phyloP scores from a whole-genome alignment of 2,888 invertebrate species.

The Acanthoscelides obtectus region DNA sequence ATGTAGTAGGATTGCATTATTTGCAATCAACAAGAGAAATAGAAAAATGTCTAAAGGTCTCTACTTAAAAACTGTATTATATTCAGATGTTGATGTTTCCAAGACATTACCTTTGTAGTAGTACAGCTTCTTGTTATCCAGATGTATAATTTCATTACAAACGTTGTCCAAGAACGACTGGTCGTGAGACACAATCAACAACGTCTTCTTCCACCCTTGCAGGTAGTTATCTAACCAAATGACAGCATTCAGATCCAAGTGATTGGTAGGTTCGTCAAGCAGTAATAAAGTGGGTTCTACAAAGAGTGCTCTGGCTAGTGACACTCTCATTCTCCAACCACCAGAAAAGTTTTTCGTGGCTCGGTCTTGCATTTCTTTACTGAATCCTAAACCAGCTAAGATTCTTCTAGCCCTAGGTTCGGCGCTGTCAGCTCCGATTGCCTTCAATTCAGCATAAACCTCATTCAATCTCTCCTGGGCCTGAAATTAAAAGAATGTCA shows the following conservation, averaged over 20 bases:
- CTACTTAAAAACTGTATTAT: no score
- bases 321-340: constrained; percentile 99
- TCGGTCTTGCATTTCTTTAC: constrained; percentile 81
- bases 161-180: constrained; percentile 99
- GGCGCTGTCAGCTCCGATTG: constrained; percentile 96
- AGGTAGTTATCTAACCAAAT: constrained; percentile 99
- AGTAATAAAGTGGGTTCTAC: constrained; percentile 95
- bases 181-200: constrained; percentile 98
- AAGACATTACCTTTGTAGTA: constrained; percentile 84
- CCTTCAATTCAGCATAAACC: constrained; percentile 90
- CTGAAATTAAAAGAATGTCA: no score
- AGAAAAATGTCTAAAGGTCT: no score
- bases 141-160: constrained; percentile 97
- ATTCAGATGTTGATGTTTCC: no score
- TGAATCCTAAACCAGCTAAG: constrained; percentile 95
- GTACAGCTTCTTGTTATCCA: constrained; percentile 89
- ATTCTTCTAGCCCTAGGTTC: constrained; percentile 95
- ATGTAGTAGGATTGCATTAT: no score
- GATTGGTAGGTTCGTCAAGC: constrained; percentile 99
- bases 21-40: no score
- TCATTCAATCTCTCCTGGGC: constrained; percentile 69
- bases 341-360: constrained; percentile 86
- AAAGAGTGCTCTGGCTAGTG: constrained; percentile 92
- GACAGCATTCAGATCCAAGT: constrained; percentile 97
- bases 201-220: constrained; percentile 97